Evolutionary conservation across 2,888 invertebrate genomes (phyloP), one percentile per base, ranked within the genome.

Genomic region (Thymelicus lineola): DNA sequence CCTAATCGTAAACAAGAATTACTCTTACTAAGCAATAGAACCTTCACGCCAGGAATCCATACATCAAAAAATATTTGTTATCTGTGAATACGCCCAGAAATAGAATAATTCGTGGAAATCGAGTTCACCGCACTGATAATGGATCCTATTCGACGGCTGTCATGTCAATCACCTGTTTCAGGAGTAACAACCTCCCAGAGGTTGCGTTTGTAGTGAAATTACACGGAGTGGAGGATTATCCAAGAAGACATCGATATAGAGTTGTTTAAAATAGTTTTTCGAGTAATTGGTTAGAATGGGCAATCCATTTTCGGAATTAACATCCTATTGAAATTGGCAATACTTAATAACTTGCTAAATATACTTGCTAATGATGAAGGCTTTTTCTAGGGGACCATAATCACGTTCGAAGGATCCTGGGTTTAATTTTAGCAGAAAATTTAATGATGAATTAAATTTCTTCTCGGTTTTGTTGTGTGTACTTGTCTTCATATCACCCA

Each of bases 161-260:
- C 48, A 68, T 63, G 68, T 69, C 68, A 63, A 58, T 57, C 48
- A 63, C 68, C 68, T 62, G 46, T 38, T 62, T 68, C 68, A 68
- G 68, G 57, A 46, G 55, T 68, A 62, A 48, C 57, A 68, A 68
- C 61, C 68, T 68, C 58, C 53, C 20, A 53, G 9, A 53, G 20
- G 12, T 20, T 53, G 20, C 10, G 17, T 17, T 50, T 20, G 5
- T 12, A 20, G 10, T 10, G 3, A 20, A 53, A 20, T 20, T 1
- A 17, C 10, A 2, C 5, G 5, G 28, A 28, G 28, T 28, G 28
- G 10, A 57, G 50, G 9, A 55, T 64, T 64, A 20, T 14, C 53
- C 20, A 45, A 64, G 64, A 45, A 57, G 15, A 57, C 12, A 42
- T 42, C 42, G 42, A 42, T 42, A 42, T 42, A 0, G 28, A 28